Evolutionary conservation across 2,888 invertebrate species (phyloP), one percentile per base, ranked within the genome.

Genomic region (Drosophila recens): DNA sequence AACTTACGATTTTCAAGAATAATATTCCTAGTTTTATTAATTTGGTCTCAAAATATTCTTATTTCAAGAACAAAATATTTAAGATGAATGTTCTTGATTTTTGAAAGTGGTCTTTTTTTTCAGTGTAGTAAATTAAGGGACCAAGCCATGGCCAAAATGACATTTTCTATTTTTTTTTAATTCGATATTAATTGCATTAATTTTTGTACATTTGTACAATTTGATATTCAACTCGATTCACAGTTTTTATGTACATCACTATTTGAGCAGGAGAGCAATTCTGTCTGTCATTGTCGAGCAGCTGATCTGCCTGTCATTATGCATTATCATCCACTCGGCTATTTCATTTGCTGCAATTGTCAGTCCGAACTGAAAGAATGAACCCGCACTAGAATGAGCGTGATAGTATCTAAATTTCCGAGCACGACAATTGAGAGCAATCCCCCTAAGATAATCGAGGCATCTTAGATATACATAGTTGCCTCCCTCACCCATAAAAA

Each of bases 401-500:
- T 27, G 43, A 38, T 49, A 53, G 49, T 20, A 42, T 57, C 52
- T 63, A 36, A 52, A 53, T 27, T 43, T 43, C 20, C 46, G 38
- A 45, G 38, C 27, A 45, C 10, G 36, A 11, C 20, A 42, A 40
- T 46, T 54, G 57, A 54, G 43, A 38, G 42, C 15, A 43, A 42
- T 30, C 8, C 27, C 9, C 40, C 36, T 2, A 30, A 46, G 23
- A 71, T 71, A 67, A 71, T 75, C 27, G 30, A 45, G 38, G 51
- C 46, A 52, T 72, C 36, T 52, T 40, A 36, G 8, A 30, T 30
- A 30, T 8, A 40, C 13, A 42, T 38, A 38, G n/a, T 4, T 3
- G n/a, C 8, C 6, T n/a, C 2, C n/a, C 0, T n/a, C 2, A 6
- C 0, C 6, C 2, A 10, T 4, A 10, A 0, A 20, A 17, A 42